Percentiles rank a stretch among this genome's conserved stretches.
These are phyloP conservation scores for Campopleginae sp. DNA, from an alignment of 2,888 invertebrate genomes.

Conservation along the genomic window DNA sequence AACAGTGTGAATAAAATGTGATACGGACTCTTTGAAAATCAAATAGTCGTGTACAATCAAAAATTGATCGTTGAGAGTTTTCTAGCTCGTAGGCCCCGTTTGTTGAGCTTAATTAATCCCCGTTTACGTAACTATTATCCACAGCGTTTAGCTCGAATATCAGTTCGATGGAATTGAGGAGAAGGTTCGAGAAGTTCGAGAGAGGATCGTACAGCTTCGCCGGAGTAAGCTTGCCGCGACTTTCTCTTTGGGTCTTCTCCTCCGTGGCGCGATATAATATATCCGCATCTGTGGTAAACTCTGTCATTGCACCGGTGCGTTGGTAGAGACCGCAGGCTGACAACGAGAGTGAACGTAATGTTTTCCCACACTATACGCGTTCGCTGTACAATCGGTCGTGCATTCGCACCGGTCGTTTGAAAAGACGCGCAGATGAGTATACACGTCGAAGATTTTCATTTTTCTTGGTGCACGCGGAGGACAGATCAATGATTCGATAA, in stretches of 20 bases:
- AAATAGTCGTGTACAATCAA: too few relatives aligned
- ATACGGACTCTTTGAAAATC: not conserved
- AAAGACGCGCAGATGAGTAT: not conserved
- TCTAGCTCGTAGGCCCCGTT: not conserved
- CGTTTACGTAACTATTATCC: not conserved
- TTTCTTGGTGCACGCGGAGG: constrained; percentile 11
- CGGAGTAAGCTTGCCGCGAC: constrained; percentile 76
- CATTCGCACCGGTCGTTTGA: not conserved
- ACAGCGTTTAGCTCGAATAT: not conserved
- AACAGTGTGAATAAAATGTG: not conserved
- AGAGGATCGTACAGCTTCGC: constrained; percentile 55
- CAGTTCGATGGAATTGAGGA: constrained; percentile 17
- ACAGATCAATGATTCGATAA: constrained; percentile 33
- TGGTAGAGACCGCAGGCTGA: constrained; percentile 2
- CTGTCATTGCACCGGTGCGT: constrained; percentile 43
- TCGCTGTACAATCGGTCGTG: constrained; percentile 17
- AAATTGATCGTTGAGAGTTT: not conserved
- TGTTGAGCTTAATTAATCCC: not conserved
- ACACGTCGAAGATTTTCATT: not conserved
- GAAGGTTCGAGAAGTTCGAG: constrained; percentile 72
- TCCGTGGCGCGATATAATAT: constrained; percentile 72
- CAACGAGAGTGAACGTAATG: constrained; percentile 51
- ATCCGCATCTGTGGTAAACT: constrained; percentile 40
- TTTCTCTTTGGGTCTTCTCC: constrained; percentile 81
- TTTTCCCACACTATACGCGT: constrained; percentile 20